phyloP scores from a whole-genome alignment of 1,140 invertebrate species.

The Helicoverpa zea region DNA sequence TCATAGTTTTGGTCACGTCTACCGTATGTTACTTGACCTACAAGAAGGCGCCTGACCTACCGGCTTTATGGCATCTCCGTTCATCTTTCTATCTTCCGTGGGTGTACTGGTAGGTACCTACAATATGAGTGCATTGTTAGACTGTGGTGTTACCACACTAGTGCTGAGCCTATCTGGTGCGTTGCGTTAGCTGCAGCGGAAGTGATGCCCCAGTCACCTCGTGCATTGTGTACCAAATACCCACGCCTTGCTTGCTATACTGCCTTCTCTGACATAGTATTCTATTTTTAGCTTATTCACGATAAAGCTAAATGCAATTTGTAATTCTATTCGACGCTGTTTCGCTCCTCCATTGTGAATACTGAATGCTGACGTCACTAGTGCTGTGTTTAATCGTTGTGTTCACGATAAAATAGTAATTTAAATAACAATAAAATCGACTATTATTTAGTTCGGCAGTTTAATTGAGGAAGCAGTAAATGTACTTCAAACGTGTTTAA shows the following conservation, averaged over 20 bases:
- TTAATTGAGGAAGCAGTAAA: constrained; percentile 36
- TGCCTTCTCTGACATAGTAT: constrained; percentile 40
- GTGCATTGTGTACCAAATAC: constrained; percentile 72
- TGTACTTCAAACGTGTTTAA: constrained; percentile 23
- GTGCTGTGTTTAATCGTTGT: constrained; percentile 26
- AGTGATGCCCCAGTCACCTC: constrained; percentile 75
- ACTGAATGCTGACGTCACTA: constrained; percentile 37
- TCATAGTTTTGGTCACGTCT: too few species aligned
- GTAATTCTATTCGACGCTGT: constrained; percentile 39
- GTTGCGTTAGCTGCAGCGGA: constrained; percentile 63
- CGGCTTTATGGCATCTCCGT: too few species aligned
- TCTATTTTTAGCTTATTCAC: constrained; percentile 51
- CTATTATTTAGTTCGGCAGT: constrained; percentile 17
- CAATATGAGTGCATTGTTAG: constrained; percentile 9
- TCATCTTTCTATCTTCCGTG: too few species aligned
- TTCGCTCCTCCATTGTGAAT: constrained; percentile 25
- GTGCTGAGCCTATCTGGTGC: constrained; percentile 4
- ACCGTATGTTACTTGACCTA: too few species aligned
- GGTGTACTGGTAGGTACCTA: neutral
- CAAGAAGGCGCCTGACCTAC: too few species aligned
- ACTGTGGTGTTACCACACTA: constrained; percentile 22
- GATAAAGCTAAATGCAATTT: constrained; percentile 48
- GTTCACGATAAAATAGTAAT: constrained; percentile 29
- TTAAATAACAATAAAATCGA: constrained; percentile 40
- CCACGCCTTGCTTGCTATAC: constrained; percentile 21